Evolutionary conservation across 2,888 invertebrate species (phyloP), one percentile per base, ranked within the genome.

Genomic region (Phytoseiulus persimilis): DNA sequence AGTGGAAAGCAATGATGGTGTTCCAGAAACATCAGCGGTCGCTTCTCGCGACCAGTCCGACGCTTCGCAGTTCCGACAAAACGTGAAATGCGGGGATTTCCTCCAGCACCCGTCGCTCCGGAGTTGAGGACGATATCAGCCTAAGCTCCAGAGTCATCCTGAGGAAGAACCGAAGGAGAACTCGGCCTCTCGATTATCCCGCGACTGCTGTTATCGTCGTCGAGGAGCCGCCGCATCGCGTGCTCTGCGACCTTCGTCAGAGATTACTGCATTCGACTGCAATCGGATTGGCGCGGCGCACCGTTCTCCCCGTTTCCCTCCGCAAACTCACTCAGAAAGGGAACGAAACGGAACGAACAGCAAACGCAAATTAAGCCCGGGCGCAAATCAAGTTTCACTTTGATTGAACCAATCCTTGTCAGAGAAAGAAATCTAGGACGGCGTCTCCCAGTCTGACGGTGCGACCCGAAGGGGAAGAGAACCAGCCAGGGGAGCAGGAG

Each of bases 381-480:
- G 65, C 65, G 65, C 65, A 65, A 65, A 65, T 65, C 65, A 65
- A 65, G 65, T 65, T 65, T 65, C 65, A 65, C 65, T 65, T 65
- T 65, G 65, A 65, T 65, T 65, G 65, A 65, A 14, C 23, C 65
- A 65, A 65, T 65, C 65, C 18, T 28, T 28, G 65, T 23, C 65
- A 65, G 65, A 65, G 65, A 65, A 28, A 65, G 28, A 28, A 65
- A 65, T 65, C 28, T 65, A 14, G 28, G 65, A 65, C 28, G 65
- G 65, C 18, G 65, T 23, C 65, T 65, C 1, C 14, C 5, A 14
- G 65, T 2, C 65, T 65, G 65, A 65, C 65, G 28, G 28, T 65
- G 28, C 65, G 65, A 65, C 18, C 65, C 65, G 28, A 23, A 6
- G 18, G 65, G 18, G 65, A 65, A 65, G 65, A 65, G 18, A 65